A percentile compares a stretch with the other conserved stretches of the same genome.
Conservation (phyloP, 2,113 vertebrate species). For the Ammospiza caudacuta region DNA sequence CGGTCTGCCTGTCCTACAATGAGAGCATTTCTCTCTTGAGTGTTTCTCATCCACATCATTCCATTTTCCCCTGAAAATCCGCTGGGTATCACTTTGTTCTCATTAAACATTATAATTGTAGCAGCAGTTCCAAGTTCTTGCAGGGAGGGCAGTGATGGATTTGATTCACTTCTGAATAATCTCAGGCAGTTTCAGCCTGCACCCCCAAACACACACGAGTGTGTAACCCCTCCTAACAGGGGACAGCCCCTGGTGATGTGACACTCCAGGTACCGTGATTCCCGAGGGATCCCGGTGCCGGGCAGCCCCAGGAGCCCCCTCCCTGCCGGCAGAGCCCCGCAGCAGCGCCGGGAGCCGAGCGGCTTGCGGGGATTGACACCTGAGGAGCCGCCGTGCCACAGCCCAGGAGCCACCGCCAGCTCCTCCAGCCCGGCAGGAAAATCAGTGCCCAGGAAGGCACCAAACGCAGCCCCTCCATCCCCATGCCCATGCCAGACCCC, state of each 20-base stretch:
- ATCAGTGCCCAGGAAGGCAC: not conserved
- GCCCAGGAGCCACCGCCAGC: not conserved
- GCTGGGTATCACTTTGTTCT: not conserved
- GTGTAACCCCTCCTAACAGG: not conserved
- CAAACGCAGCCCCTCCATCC: not conserved
- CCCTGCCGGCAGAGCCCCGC: not conserved
- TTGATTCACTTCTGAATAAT: not conserved
- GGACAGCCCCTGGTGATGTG: not conserved
- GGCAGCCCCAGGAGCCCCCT: not conserved
- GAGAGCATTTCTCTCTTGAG: no score
- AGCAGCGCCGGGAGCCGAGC: not conserved
- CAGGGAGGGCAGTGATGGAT: not conserved
- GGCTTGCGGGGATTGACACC: not conserved
- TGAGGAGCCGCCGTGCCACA: not conserved
- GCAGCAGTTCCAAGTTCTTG: not conserved
- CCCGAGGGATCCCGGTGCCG: not conserved
- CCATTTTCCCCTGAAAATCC: accelerated
- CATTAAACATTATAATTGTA: not conserved
- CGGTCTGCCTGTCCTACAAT: not conserved
- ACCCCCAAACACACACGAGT: accelerated
- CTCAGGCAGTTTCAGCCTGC: accelerated
- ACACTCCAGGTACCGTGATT: accelerated
- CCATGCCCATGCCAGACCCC: not conserved
- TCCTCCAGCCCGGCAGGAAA: not conserved
- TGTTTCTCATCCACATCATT: not conserved